Conservation (phyloP, 2,888 invertebrate genomes). For the Phaonia tiefii region DNA sequence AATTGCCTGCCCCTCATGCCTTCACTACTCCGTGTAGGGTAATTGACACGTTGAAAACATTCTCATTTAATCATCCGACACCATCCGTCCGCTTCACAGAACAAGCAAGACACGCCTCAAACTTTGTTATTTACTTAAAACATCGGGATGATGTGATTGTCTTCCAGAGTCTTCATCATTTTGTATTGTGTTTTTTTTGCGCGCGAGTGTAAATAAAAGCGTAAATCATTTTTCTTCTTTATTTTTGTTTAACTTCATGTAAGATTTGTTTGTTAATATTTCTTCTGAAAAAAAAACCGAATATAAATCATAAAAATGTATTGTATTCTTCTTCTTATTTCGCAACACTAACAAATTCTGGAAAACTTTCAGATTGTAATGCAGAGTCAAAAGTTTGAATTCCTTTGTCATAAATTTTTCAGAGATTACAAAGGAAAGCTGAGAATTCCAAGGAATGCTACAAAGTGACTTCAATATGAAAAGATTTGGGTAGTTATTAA, state of each 20-base stretch:
- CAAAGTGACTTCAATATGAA: too few species aligned
- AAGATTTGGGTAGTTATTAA: too few species aligned
- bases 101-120: not conserved
- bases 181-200: too few species aligned
- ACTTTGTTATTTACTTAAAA: too few species aligned
- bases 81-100: not conserved
- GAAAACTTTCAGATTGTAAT: conserved; percentile 17
- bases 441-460: not conserved
- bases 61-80: not conserved
- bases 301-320: not conserved
- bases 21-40: too few species aligned
- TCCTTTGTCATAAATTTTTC: not conserved
- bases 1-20: too few species aligned
- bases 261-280: not conserved
- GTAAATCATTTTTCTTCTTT: conserved; percentile 13
- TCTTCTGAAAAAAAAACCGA: not conserved
- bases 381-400: not conserved
- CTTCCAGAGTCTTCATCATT: too few species aligned
- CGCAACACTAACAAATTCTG: not conserved
- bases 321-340: not conserved
- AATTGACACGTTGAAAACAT: too few species aligned
- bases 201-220: not conserved
- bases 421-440: not conserved
- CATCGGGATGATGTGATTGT: not conserved
- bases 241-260: not conserved